phyloP scores from a whole-genome alignment of 1,140 invertebrate genomes.

The Bombus confusus region DNA sequence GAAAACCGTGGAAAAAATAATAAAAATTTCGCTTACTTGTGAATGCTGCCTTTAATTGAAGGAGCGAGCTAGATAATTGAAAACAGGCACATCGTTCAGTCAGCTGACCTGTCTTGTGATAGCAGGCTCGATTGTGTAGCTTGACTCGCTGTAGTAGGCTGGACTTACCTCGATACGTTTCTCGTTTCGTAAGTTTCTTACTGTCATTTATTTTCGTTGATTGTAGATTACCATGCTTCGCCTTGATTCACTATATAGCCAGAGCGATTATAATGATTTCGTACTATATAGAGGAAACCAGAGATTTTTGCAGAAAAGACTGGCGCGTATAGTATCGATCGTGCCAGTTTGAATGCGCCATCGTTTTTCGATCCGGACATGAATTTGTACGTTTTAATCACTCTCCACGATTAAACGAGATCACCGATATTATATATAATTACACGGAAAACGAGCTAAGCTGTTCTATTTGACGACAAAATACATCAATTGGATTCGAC shows the following conservation, averaged over 20 bases:
- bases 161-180: conserved; percentile 65
- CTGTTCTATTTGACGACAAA: not conserved
- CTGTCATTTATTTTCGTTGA: conserved; percentile 40
- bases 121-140: conserved; percentile 60
- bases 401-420: not conserved
- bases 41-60: not conserved
- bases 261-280: not conserved
- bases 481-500: conserved; percentile 9
- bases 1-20: not conserved
- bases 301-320: conserved; percentile 29
- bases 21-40: conserved; percentile 19
- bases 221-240: not conserved
- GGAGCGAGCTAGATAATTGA: conserved; percentile 56
- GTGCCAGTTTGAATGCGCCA: conserved; percentile 72
- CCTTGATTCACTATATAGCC: not conserved
- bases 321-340: conserved; percentile 59
- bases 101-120: conserved; percentile 82
- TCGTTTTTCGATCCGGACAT: conserved; percentile 62
- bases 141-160: conserved; percentile 66
- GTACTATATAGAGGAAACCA: conserved; percentile 6
- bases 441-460: not conserved
- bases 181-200: conserved; percentile 70
- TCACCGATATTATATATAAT: not conserved
- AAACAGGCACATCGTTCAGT: conserved; percentile 68
- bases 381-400: conserved; percentile 13